Conservation (phyloP, 2,888 invertebrate species). For the Anthophora plumipes region DNA sequence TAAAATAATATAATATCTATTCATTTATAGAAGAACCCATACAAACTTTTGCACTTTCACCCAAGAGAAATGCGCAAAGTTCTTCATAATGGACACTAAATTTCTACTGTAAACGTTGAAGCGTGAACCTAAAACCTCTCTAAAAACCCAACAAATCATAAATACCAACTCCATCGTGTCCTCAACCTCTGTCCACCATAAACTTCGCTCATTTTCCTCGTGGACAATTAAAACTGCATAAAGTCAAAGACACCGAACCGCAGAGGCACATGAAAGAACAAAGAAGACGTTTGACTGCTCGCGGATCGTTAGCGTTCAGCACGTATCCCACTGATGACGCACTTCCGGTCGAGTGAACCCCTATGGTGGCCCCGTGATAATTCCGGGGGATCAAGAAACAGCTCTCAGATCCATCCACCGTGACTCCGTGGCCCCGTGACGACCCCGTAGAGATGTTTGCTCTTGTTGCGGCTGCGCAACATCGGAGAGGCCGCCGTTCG, state of each 20-base stretch:
- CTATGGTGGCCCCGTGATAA: conserved; percentile 77
- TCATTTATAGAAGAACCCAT: too few relatives aligned
- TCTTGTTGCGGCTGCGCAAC: conserved; percentile 79
- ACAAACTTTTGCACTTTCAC: too few relatives aligned
- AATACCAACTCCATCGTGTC: too few relatives aligned
- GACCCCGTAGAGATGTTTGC: conserved; percentile 81
- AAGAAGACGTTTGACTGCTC: conserved; percentile 15
- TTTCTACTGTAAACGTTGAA: too few relatives aligned
- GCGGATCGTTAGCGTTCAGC: conserved; percentile 65
- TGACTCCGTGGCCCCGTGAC: conserved; percentile 82
- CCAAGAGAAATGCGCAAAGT: too few relatives aligned
- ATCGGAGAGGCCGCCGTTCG: conserved; percentile 63
- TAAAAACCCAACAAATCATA: background rate
- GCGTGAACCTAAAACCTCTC: too few relatives aligned
- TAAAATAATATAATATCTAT: too few relatives aligned
- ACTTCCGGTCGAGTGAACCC: conserved; percentile 79
- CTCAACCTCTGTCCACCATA: too few relatives aligned
- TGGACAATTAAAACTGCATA: background rate
- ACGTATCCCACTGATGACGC: conserved; percentile 76
- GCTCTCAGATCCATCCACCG: conserved; percentile 77
- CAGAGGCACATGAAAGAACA: background rate
- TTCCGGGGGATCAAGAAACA: conserved; percentile 76
- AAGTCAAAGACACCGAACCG: background rate
- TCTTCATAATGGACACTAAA: too few relatives aligned
- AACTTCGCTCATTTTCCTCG: too few relatives aligned